Evolutionary conservation across 2,797 vertebrate genomes (phyloP), one percentile per base, ranked within the genome.

Genomic region (Melanotaenia parkinsoni): DNA sequence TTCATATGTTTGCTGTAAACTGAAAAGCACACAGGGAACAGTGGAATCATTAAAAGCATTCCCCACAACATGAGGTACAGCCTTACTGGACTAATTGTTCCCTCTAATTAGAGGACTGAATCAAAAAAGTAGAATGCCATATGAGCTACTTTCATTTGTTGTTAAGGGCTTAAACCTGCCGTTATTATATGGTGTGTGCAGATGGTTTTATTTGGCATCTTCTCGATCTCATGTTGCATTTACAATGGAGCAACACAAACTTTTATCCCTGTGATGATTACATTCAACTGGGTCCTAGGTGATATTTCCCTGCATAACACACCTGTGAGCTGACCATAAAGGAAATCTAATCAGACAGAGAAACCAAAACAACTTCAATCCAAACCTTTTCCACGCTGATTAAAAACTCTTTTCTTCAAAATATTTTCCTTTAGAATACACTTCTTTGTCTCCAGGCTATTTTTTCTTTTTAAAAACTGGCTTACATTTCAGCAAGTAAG

Each of bases 51-150:
- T 50, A 3, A 58, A 47, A 70, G 11, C 12, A 13, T 18, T 35
- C 13, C 57, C 57, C 13, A 26, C 28, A 18, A 16, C 38, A 14
- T 20, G 33, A 59, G 11, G 11, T 51, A 6, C 11, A 30, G 16
- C 5, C 32, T 37, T 9, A 8, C 12, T 1, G 30, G 9, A n/a
- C 51, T 26, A 30, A 26, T 14, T 47, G 7, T 18, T 13, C 24
- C 20, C 54, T 64, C 22, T 64, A 50, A 51, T 64, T 64, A 72
- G 20, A 28, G 8, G 16, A 12, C 40, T 47, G 9, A 53, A 26
- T 53, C 1, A 13, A 53, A 24, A 47, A 50, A 50, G 45, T 50
- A 2, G 6, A 50, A 22, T 58, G n/a, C 16, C 32, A 10, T 14
- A 59, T 37, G 18, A 32, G 22, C 14, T 59, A 35, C 38, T 47